Evolutionary conservation across 1,140 invertebrate genomes (phyloP).

Genomic region (Meteorus sp.): DNA sequence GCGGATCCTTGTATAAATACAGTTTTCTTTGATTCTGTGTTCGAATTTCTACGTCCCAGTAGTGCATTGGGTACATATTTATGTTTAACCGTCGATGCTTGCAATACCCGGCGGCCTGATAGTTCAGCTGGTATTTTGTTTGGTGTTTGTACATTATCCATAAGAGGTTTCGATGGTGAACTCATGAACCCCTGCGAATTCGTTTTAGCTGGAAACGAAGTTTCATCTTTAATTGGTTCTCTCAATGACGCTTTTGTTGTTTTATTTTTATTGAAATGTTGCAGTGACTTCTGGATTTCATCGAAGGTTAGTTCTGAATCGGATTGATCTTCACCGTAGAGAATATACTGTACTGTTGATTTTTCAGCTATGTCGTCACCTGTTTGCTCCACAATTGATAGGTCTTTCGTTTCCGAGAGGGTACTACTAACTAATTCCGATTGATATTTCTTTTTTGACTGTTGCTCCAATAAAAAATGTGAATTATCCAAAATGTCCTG

Average conservation of each 20-base stretch:
- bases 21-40: background rate
- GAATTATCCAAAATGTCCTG: too few species aligned
- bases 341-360: slow-evolving; percentile 53
- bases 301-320: slow-evolving; percentile 55
- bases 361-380: slow-evolving; percentile 41
- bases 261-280: slow-evolving; percentile 29
- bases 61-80: slow-evolving; percentile 5
- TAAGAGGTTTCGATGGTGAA: background rate
- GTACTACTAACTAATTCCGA: background rate
- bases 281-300: slow-evolving; percentile 45
- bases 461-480: too few species aligned
- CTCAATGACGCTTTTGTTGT: background rate
- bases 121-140: too few species aligned
- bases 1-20: slow-evolving; percentile 5
- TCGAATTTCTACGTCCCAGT: background rate
- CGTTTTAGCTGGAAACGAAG: background rate
- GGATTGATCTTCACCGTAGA: slow-evolving; percentile 46
- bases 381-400: background rate
- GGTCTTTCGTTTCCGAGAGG: background rate
- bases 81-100: background rate
- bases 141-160: too few species aligned
- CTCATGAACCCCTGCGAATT: background rate
- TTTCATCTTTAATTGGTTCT: background rate
- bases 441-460: background rate
- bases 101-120: background rate